Percentiles rank a stretch among this genome's conserved stretches.
These are phyloP conservation scores for Gymnocypris eckloni DNA, from an alignment of 2,797 vertebrate species.

Conservation along the genomic window DNA sequence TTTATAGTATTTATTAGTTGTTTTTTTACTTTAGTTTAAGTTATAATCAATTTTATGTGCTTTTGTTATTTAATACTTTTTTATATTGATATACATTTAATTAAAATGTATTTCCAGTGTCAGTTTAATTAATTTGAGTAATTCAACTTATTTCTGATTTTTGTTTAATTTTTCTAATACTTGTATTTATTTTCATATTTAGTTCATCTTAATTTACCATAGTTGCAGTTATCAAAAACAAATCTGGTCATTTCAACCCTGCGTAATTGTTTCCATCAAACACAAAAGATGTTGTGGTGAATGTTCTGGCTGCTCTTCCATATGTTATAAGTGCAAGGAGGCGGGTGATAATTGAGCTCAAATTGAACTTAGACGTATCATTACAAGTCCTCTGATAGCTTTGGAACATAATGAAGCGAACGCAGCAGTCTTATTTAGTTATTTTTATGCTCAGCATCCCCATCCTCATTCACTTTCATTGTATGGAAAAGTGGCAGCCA, in stretches of 20 bases:
- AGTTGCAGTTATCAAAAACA: not conserved
- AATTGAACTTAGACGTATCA: not conserved
- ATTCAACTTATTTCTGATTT: not conserved
- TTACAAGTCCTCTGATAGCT: not conserved
- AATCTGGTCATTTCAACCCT: not conserved
- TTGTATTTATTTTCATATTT: not conserved
- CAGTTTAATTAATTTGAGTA: not conserved
- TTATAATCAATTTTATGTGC: not conserved
- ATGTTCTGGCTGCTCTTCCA: not conserved
- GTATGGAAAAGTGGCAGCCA: not conserved
- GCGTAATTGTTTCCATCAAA: not conserved
- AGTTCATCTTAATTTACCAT: not conserved
- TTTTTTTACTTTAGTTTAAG: too few species aligned
- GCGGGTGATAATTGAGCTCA: not conserved
- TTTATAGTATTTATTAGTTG: not conserved
- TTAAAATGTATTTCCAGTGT: not conserved
- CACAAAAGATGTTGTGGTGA: not conserved
- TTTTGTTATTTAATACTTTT: not conserved
- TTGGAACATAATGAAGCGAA: not conserved
- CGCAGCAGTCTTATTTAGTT: not conserved
- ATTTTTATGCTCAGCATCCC: not conserved
- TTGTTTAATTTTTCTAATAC: not conserved
- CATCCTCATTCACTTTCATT: not conserved
- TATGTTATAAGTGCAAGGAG: not conserved
- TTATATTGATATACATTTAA: not conserved